Base-by-base conservation (phyloP, 2,797 vertebrate species). In the Dendrocincla fuliginosa region DNA sequence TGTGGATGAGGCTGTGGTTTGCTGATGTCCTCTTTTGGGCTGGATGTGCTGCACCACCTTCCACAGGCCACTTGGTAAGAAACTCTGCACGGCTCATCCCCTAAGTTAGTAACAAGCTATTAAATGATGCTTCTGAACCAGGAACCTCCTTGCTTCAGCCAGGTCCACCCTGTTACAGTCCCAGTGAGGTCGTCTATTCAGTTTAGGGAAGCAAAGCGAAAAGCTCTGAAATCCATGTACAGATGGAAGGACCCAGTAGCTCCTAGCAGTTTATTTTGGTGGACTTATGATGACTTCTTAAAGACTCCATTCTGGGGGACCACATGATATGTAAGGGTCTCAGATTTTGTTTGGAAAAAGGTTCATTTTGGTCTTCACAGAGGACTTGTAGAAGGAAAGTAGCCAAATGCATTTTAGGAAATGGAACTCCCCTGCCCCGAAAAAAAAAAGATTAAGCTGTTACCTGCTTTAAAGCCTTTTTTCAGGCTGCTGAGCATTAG, bases 391-490 rank as follows among this genome's bases (percentile, higher is more conserved):
- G 14, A 39, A 50, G 33, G 53, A 89, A 74, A 80, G 44, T 52
- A 70, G 52, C 49, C 56, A 84, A 87, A 65, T 10, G 23, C 52
- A 44, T 32, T 88, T 18, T 6, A 71, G 55, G 46, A 69, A 59
- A 20, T 8, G 59, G 56, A 60, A 53, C 20, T 0, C 25, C 0
- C 0, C 46, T 27, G 17, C 0, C 0, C 49, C 27, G n/a, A 30
- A 46, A 25, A 47, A 46, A 8, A 55, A 23, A 67, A 53, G 25
- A 22, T 68, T 4, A 64, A 64, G 27, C 41, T 59, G 37, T 55
- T 30, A 25, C 27, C 24, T 76, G 8, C 28, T 89, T 68, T 52
- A 49, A 83, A 79, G 18, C 8, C 24, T 80, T 65, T 15, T 79
- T 84, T 52, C 37, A 49, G 27, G 22, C 50, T 91, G 41, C 50